These are phyloP conservation scores for Eupithecia dodoneata DNA, from an alignment of 2,888 invertebrate species.

Conservation along the genomic window DNA sequence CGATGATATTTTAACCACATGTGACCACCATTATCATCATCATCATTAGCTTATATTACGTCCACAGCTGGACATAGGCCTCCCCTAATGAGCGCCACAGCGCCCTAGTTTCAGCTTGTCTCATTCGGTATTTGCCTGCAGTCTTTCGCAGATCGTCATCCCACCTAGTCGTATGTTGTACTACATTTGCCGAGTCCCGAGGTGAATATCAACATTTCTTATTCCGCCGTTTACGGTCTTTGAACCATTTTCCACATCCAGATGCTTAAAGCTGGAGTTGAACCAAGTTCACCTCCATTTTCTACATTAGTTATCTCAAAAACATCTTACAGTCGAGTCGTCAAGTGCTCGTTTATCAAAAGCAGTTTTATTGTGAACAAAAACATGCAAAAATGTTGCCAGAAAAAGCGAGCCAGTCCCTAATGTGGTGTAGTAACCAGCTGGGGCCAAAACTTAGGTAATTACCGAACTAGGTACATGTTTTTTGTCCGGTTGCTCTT, in stretches of 20 bases:
- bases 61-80: no score
- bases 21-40: no score
- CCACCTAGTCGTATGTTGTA: no score
- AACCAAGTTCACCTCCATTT: neutral
- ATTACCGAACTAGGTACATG: constrained; percentile 35
- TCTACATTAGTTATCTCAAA: neutral
- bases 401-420: constrained; percentile 24
- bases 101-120: no score
- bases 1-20: neutral
- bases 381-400: constrained; percentile 39
- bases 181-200: no score
- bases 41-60: no score
- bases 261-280: neutral
- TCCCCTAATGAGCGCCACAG: no score
- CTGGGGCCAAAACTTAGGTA: constrained; percentile 39
- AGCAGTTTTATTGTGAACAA: constrained; percentile 34
- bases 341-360: constrained; percentile 25
- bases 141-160: no score
- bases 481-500: constrained; percentile 35
- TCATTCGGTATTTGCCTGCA: no score
- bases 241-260: neutral
- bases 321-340: constrained; percentile 19
- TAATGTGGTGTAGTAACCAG: constrained; percentile 32
- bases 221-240: neutral
- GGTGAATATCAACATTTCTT: neutral